Evolutionary conservation across 2,113 vertebrate genomes (phyloP), one percentile per base, ranked within the genome.

Genomic region (Athene cunicularia): DNA sequence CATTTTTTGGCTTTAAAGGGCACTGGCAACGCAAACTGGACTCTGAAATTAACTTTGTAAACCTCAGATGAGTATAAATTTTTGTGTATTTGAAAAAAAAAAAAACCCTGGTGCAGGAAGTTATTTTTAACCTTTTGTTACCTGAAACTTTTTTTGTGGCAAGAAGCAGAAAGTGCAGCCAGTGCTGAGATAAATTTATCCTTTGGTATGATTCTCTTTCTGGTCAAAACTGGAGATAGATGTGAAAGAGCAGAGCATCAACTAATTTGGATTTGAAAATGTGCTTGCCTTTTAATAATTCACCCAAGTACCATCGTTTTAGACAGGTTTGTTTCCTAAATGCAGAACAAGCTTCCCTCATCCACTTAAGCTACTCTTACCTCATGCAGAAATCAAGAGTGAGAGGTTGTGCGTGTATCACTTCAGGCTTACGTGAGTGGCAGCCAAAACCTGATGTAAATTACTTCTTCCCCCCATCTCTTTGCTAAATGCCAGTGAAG

Each of bases 301-400:
- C 84, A 87, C 49, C 56, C 23, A 87, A 87, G 73, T 62, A 82
- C 53, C 58, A 12, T 76, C 2, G 0, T 84, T 81, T 58, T 75
- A 64, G 88, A 75, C 86, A 95, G 50, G 37, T 82, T 86, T 93
- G 93, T 94, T 95, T 87, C 84, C 80, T 87, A 91, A 84, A 82
- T 76, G 67, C 77, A 86, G 86, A 89, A 68, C 73, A 89, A 96
- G 89, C 70, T 95, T 76, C 43, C 39, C 37, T 93, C 45, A 68
- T 90, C 89, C 89, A 58, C 80, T 94, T 85, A 83, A 92, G 92
- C 64, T 77, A 27, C 68, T 90, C 90, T 95, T 77, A 81, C 66
- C 70, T 92, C 83, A 53, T 86, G 55, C 39, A 90, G 64, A 92
- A 97, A 93, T 90, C 72, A 84, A 28, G 92, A 96, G 11, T 28